Percentiles rank a stretch among this genome's conserved stretches.
Conservation (phyloP, 2,797 vertebrate species). For the Danio jaintianensis region DNA sequence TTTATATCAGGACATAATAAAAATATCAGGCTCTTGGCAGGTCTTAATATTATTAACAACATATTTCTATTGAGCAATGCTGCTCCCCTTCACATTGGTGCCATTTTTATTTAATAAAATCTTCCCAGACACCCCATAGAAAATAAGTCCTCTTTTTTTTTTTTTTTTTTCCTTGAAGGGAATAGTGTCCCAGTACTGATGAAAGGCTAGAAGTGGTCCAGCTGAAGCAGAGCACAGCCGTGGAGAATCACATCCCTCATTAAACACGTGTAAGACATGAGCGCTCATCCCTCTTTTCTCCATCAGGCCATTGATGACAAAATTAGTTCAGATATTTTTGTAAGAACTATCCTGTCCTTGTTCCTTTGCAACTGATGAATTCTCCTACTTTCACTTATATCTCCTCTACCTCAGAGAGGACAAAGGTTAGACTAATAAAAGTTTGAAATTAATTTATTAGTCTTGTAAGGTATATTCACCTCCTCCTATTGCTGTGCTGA, state of each 20-base stretch:
- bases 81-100: too few relatives aligned
- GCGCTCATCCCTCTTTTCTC: conserved; percentile 13
- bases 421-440: conserved; percentile 22
- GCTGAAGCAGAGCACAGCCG: background rate
- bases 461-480: background rate
- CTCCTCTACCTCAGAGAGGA: background rate
- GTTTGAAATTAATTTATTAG: conserved; percentile 10
- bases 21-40: too few relatives aligned
- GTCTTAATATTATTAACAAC: too few relatives aligned
- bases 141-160: background rate
- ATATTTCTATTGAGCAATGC: too few relatives aligned
- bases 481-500: background rate
- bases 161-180: background rate
- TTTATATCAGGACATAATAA: too few relatives aligned
- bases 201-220: background rate
- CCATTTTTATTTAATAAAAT: background rate
- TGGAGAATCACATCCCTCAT: conserved; percentile 17
- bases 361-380: background rate
- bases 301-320: conserved; percentile 34
- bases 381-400: background rate
- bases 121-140: background rate
- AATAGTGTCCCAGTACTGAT: background rate
- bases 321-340: conserved; percentile 21
- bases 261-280: background rate
- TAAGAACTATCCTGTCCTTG: background rate